Conservation (phyloP, 2,888 invertebrate species). For the Tortricodes alternella region DNA sequence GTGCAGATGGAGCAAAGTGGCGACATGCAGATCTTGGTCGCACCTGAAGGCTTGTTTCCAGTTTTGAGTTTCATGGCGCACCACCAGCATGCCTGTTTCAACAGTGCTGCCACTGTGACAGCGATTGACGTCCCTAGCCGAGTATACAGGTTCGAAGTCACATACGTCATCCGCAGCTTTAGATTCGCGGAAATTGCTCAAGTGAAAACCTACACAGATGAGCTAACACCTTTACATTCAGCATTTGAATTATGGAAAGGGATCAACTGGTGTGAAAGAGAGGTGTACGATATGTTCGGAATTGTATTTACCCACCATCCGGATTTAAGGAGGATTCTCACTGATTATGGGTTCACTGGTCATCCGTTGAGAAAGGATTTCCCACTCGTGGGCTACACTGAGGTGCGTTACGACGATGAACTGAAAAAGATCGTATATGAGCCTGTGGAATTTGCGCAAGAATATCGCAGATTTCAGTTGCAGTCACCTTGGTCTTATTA, state of each 20-base stretch:
- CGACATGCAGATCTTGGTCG: constrained; percentile 64
- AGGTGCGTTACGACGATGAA: constrained; percentile 73
- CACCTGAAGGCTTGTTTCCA: constrained; percentile 62
- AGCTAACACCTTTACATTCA: constrained; percentile 66
- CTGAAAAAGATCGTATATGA: constrained; percentile 73
- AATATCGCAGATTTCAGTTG: constrained; percentile 56
- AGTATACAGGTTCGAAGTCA: constrained; percentile 64
- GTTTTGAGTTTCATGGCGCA: constrained; percentile 62
- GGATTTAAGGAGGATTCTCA: constrained; percentile 68
- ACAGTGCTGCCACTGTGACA: constrained; percentile 55
- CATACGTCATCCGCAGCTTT: constrained; percentile 59
- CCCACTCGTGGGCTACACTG: constrained; percentile 67
- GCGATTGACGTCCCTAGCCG: constrained; percentile 71
- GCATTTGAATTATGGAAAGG: constrained; percentile 54
- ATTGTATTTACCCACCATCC: constrained; percentile 70
- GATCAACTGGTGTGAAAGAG: constrained; percentile 61
- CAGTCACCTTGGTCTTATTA: constrained; percentile 69
- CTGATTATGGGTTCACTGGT: constrained; percentile 72
- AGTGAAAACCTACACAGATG: constrained; percentile 72
- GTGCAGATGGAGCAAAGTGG: constrained; percentile 68
- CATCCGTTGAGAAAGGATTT: constrained; percentile 75
- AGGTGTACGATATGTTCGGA: constrained; percentile 73
- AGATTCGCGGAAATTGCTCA: constrained; percentile 54
- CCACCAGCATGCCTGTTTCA: constrained; percentile 70
- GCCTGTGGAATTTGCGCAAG: constrained; percentile 68